Percentiles rank a stretch among this genome's conserved stretches.
phyloP scores from a whole-genome alignment of 2,797 vertebrate species.

The Australoheros facetus region DNA sequence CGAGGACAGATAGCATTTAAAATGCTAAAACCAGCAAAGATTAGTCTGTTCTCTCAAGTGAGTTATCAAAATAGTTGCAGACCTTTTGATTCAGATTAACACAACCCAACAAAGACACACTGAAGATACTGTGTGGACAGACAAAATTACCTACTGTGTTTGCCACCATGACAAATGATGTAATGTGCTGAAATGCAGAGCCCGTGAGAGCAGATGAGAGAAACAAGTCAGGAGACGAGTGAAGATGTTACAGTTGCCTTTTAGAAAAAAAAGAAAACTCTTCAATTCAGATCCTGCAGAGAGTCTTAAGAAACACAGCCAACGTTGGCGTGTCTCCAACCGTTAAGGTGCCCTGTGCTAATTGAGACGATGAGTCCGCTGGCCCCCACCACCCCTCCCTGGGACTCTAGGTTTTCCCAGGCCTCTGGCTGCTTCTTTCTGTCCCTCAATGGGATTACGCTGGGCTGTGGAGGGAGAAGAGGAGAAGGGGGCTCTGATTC shows the following conservation, averaged over 20 bases:
- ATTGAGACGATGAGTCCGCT: constrained; percentile 82
- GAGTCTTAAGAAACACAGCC: constrained; percentile 34
- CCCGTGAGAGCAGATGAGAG: neutral
- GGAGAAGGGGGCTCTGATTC: constrained; percentile 25
- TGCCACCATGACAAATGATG: neutral
- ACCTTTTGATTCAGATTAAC: neutral
- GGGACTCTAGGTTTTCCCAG: constrained; percentile 79
- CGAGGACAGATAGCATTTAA: neutral
- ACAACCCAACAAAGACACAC: neutral
- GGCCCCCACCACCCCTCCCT: constrained; percentile 45
- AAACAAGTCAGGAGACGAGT: constrained; percentile 6
- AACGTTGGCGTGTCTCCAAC: constrained; percentile 58
- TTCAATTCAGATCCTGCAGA: constrained; percentile 36
- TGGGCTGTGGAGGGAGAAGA: constrained; percentile 54
- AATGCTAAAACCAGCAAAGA: neutral
- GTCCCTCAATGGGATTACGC: constrained; percentile 86
- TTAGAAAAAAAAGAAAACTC: constrained; percentile 10
- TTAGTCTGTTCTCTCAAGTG: neutral
- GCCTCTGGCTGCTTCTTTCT: constrained; percentile 78
- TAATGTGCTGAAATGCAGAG: neutral
- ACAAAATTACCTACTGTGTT: neutral
- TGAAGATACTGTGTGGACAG: neutral
- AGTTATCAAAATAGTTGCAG: neutral
- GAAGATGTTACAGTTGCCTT: constrained; percentile 35
- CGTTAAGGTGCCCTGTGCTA: constrained; percentile 79